Conservation (phyloP, 2,797 vertebrate genomes). For the Leucoraja ocellata region DNA sequence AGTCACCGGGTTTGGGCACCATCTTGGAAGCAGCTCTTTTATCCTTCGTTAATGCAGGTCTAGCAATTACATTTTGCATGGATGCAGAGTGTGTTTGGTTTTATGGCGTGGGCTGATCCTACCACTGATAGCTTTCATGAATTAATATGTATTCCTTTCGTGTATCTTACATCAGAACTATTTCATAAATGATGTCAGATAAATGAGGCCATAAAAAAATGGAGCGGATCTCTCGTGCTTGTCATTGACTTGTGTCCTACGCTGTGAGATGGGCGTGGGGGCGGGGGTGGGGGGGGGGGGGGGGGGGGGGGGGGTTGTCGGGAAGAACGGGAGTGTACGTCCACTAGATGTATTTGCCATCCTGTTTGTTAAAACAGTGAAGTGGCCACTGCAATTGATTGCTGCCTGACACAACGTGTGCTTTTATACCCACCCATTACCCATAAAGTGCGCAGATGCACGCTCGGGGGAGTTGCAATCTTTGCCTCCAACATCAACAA, state of each 20-base stretch:
- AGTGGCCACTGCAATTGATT: neutral
- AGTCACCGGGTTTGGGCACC: too few species aligned
- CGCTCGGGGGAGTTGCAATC: too few species aligned
- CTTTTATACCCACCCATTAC: neutral
- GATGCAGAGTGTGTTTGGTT: neutral
- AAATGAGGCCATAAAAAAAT: neutral
- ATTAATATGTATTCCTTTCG: neutral
- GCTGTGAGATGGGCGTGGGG: neutral
- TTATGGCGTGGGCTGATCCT: neutral
- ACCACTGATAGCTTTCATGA: neutral
- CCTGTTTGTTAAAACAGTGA: neutral
- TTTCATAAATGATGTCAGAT: neutral
- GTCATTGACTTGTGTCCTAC: too few species aligned
- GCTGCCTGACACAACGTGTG: neutral
- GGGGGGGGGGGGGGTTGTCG: neutral
- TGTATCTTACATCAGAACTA: neutral
- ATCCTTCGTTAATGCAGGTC: too few species aligned
- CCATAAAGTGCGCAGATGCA: too few species aligned
- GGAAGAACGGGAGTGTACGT: neutral
- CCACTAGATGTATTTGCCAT: neutral
- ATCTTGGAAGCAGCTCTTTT: too few species aligned
- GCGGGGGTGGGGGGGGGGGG: too few species aligned
- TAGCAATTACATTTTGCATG: neutral
- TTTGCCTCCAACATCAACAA: too few species aligned
- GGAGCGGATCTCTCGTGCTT: neutral